Evolutionary conservation across 1,140 invertebrate genomes (phyloP), one percentile per base, ranked within the genome.

Genomic region (Lerema accius): DNA sequence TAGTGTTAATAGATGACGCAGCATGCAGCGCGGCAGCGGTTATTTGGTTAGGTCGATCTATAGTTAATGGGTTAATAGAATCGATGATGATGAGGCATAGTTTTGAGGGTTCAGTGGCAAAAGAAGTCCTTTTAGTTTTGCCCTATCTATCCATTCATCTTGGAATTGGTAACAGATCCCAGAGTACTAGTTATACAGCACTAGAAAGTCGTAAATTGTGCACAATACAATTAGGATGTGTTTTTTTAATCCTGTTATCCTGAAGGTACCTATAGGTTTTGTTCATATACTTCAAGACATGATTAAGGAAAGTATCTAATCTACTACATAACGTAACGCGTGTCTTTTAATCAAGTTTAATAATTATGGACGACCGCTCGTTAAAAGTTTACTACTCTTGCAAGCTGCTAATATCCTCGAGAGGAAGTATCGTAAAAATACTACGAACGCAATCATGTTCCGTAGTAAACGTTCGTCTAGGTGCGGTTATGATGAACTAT

Each of bases 391-490:
- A 46, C 55, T 19, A 11, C 55, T 28, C 28, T 46, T 23, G 42
- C 42, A 32, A 46, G 35, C 46, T 58, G 40, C 55, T 58, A 58
- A 56, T 45, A 56, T 58, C 55, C 42, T 17, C 11, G 19, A 10
- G 26, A 56, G 51, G 51, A 32, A 56, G 53, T 56, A 28, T 56
- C 53, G 40, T 56, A 32, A 56, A 56, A 56, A 56, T 43, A 42
- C 51, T 26, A 56, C 39, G 53, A 45, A 11, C n/a, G 40, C 6
- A 35, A 56, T 56, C 26, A 5, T 35, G 14, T n/a, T 45, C 39
- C 23, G 7, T 23, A 16, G 13, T 43, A 43, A 43, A 28, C 37
- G 39, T 42, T n/a, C 11, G 15, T n/a, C 35, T 32, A 37, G n/a
- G 10, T 37, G n/a, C 35, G 35, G 35, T 37, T 37, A 11, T 11